Percentiles rank a stretch among this genome's conserved stretches.
phyloP scores from a whole-genome alignment of 2,797 vertebrate species.

The Tamandua tetradactyla region DNA sequence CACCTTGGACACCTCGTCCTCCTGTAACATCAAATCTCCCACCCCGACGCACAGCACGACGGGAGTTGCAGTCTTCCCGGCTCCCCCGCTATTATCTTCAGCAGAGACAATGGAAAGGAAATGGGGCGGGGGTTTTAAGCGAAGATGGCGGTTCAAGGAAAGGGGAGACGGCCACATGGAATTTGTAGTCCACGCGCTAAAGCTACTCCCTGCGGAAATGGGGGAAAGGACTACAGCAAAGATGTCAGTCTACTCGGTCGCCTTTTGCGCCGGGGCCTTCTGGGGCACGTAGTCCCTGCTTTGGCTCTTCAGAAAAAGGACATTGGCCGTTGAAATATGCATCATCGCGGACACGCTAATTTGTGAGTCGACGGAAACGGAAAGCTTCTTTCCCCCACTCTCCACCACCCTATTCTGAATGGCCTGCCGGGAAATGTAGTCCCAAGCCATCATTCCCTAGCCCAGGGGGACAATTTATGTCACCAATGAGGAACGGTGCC shows the following conservation, averaged over 20 bases:
- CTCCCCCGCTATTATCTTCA: neutral
- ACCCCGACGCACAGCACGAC: constrained; percentile 41
- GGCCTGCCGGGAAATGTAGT: constrained; percentile 69
- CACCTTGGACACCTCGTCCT: constrained; percentile 41
- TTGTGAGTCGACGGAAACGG: constrained; percentile 34
- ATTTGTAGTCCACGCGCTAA: constrained; percentile 60
- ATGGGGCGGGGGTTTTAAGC: constrained; percentile 66
- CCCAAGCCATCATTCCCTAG: neutral
- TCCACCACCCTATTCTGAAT: neutral
- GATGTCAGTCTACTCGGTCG: neutral
- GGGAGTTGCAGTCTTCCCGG: constrained; percentile 77
- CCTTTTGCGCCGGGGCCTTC: constrained; percentile 29
- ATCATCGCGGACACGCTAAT: neutral
- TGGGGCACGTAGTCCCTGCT: constrained; percentile 68
- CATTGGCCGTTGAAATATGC: constrained; percentile 18
- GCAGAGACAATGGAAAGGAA: constrained; percentile 72
- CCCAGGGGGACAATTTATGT: constrained; percentile 31
- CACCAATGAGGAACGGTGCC: constrained; percentile 1
- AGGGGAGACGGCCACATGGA: neutral
- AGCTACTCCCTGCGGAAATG: neutral
- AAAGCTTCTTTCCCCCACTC: neutral
- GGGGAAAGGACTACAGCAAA: constrained; percentile 50
- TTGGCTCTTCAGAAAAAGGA: constrained; percentile 12
- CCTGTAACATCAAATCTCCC: neutral
- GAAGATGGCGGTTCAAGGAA: constrained; percentile 55